Evolutionary conservation across 2,888 invertebrate genomes (phyloP), one percentile per base, ranked within the genome.

Genomic region (Phrixothrix hirtus): DNA sequence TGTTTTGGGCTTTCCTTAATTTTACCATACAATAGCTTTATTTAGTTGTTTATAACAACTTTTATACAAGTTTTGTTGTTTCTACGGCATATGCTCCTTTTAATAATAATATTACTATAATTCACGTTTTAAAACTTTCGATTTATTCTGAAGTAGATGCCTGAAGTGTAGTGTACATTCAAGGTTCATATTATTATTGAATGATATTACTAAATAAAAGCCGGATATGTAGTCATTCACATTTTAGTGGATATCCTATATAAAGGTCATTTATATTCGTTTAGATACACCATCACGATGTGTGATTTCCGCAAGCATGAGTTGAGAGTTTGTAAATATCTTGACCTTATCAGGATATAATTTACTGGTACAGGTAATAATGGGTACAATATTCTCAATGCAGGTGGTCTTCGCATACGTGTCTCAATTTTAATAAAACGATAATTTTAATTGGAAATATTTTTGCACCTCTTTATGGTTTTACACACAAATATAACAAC

Each of bases 381-480:
- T 37, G 14, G 46, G 43, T 38, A 43, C 27, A 45, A 51, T 38
- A 54, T 60, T 59, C 55, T 57, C 53, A 50, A 49, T 41, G 49
- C 53, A 44, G 50, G 53, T 55, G 59, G 60, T 58, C 60, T 62
- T 61, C 25, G 25, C 5, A 21, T 11, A 13, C 2, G 2, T 25
- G 15, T n/a, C n/a, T 17, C 12, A 25, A 17, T 25, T 4, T 17
- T 10, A 21, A 7, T 7, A 3, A 7, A 21, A 21, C n/a, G n/a
- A n/a, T n/a, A n/a, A n/a, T n/a, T n/a, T n/a, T n/a, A n/a, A 7
- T 21, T 21, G 21, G 7, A 21, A 21, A 21, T n/a, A n/a, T n/a
- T n/a, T n/a, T n/a, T n/a, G n/a, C n/a, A n/a, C n/a, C n/a, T n/a
- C n/a, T n/a, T n/a, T n/a, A n/a, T n/a, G n/a, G n/a, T n/a, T n/a